Base-by-base conservation (phyloP, 1,140 invertebrate genomes). In the Apis laboriosa region DNA sequence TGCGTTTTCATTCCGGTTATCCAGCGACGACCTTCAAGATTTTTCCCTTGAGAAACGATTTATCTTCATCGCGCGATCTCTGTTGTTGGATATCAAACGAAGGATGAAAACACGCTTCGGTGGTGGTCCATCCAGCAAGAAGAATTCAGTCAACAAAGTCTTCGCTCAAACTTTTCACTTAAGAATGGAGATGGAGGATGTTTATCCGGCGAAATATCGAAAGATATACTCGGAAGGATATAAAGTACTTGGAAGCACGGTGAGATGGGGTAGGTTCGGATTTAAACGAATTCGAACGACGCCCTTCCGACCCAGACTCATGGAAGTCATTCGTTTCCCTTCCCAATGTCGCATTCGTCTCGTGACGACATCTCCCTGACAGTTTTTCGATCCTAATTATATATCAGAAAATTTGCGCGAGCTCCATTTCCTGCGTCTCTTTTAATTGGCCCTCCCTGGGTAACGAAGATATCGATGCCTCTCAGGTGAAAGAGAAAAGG, bases 351-450 rank as follows among this genome's bases (percentile, higher is more conserved):
- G 49, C 51, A 53, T 56, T 60, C 80, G 67, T 74, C 76, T 51
- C 72, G 61, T 81, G 83, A 87, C 86, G 86, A 77, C 82, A 87
- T 88, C 84, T 75, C 11, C 28, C 66, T 55, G 43, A 5, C 34
- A 55, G 60, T 66, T 88, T 88, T 88, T 87, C 74, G 60, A 55
- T 74, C 51, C 82, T 88, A 88, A 88, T 88, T 88, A 88, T 84
- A 77, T 7, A 3, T 75, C 68, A 64, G 87, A 88, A 87, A 82
- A 87, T 87, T 84, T 77, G 72, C 85, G 71, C 53, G 5, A 21
- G 28, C 49, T 12, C 60, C 8, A 77, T 74, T 84, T 86, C 86
- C 81, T 74, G 85, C 84, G 73, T 86, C 77, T 43, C 73, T 73
- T 80, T 73, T 77, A 66, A 80, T 53, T 63, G 19, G 17, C 76